Conservation (phyloP, 2,113 vertebrate genomes). For the Apteryx mantelli region DNA sequence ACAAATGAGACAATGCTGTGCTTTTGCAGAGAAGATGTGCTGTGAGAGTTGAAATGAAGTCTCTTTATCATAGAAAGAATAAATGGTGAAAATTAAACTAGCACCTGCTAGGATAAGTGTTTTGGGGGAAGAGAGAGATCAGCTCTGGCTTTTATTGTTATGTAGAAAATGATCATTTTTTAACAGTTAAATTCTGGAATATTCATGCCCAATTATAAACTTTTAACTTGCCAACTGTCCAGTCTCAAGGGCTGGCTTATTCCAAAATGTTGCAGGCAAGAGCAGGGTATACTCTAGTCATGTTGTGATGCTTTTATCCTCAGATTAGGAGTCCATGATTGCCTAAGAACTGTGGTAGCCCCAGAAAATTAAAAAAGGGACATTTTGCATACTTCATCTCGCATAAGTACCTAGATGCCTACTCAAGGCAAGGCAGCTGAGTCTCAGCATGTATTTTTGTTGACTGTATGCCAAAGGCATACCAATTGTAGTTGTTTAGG, state of each 20-base stretch:
- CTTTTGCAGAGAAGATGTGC: background rate
- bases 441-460: background rate
- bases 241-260: background rate
- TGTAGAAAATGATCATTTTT: background rate
- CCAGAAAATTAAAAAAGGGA: background rate
- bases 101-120: background rate
- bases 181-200: background rate
- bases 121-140: background rate
- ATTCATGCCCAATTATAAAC: background rate
- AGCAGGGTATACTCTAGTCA: background rate
- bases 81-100: background rate
- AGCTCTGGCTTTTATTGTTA: background rate
- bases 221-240: background rate
- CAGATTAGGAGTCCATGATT: background rate
- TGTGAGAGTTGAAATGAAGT: fast-evolving
- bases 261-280: background rate
- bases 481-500: background rate
- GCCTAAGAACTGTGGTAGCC: background rate
- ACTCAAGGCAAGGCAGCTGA: background rate
- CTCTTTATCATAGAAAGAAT: background rate
- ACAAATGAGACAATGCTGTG: background rate
- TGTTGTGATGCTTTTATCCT: background rate
- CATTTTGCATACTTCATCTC: background rate
- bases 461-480: background rate
- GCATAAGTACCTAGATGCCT: background rate